phyloP scores from a whole-genome alignment of 2,113 vertebrate genomes.

The Sinocyclocheilus anophthalmus region DNA sequence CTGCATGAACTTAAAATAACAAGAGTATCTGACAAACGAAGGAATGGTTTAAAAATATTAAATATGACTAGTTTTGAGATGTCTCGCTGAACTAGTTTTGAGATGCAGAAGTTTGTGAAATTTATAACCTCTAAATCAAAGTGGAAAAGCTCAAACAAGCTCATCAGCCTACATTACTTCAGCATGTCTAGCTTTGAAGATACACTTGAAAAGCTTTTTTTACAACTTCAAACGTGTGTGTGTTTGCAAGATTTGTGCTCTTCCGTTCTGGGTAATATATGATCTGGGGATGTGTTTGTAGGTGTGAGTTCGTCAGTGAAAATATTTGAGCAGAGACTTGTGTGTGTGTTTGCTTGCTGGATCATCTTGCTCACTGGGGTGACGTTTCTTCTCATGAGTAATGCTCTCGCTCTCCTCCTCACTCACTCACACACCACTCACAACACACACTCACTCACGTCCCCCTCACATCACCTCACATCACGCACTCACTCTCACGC shows the following conservation, averaged over 20 bases:
- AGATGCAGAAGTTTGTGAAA: slow-evolving; percentile 11
- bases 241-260: not conserved
- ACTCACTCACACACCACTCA: no score
- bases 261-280: not conserved
- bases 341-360: not conserved
- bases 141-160: slow-evolving; percentile 14
- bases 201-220: slow-evolving; percentile 16
- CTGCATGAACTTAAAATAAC: not conserved
- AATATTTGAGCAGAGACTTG: not conserved
- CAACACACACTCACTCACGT: no score
- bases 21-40: not conserved
- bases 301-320: not conserved
- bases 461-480: no score
- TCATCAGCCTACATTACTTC: slow-evolving; percentile 24
- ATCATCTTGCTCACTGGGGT: slow-evolving; percentile 5
- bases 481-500: not conserved
- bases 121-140: slow-evolving; percentile 13
- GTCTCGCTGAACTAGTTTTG: slow-evolving; percentile 1
- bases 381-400: not conserved
- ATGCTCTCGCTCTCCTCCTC: no score
- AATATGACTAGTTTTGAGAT: slow-evolving; percentile 23
- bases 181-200: slow-evolving; percentile 19
- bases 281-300: not conserved
- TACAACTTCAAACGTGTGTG: slow-evolving; percentile 22
- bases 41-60: not conserved